Evolutionary conservation across 2,888 invertebrate genomes (phyloP), one percentile per base, ranked within the genome.

Genomic region (Cordylochernes scorpioides): DNA sequence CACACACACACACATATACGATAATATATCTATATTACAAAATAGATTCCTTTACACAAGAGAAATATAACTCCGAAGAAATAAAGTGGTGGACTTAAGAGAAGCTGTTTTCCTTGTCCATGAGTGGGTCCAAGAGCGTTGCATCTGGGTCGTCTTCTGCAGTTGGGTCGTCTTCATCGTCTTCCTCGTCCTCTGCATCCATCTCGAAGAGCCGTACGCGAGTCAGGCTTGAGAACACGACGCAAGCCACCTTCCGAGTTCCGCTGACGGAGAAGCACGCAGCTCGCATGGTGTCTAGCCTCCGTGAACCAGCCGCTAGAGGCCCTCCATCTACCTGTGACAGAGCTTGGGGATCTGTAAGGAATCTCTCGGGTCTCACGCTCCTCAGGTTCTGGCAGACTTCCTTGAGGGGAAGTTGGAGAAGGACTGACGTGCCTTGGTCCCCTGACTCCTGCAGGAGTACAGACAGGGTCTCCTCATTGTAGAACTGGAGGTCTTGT

Each of bases 101-200:
- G n/a, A n/a, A n/a, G n/a, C n/a, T n/a, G n/a, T n/a, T n/a, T n/a
- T n/a, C n/a, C n/a, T n/a, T n/a, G n/a, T n/a, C n/a, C n/a, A n/a
- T n/a, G n/a, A n/a, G n/a, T n/a, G n/a, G n/a, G n/a, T n/a, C n/a
- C n/a, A n/a, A n/a, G n/a, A n/a, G n/a, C n/a, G n/a, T n/a, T n/a
- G n/a, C n/a, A n/a, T n/a, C n/a, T n/a, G n/a, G n/a, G n/a, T n/a
- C n/a, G n/a, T n/a, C n/a, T n/a, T n/a, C n/a, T n/a, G n/a, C n/a
- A n/a, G n/a, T n/a, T n/a, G n/a, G n/a, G n/a, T n/a, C n/a, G n/a
- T n/a, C n/a, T n/a, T n/a, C n/a, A n/a, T n/a, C n/a, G n/a, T n/a
- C 84, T 32, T 77, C 77, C 32, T 74, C 74, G 15, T 78, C 82
- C 47, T 84, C 84, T 0, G 70, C 72, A 57, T 86, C 86, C 68